Evolutionary conservation across 53 echinoderm and acorn worm species (phyloP).

Genomic region (Holothuria leucospilota): DNA sequence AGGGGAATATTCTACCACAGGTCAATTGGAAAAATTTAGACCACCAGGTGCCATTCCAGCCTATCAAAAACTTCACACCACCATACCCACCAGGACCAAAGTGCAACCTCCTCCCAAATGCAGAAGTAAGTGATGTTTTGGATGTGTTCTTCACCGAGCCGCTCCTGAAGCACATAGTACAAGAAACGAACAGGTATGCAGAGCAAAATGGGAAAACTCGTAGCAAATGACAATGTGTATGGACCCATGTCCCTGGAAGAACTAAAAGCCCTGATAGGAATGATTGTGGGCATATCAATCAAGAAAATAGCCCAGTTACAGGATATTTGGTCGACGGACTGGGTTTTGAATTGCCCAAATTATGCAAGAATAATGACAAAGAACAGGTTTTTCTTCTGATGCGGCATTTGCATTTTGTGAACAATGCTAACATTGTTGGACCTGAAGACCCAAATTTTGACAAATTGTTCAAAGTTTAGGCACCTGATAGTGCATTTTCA

Average conservation of each 20-base stretch:
- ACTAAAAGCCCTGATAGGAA: conserved; percentile 14
- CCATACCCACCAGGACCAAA: background rate
- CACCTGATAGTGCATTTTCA: background rate
- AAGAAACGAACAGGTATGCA: conserved; percentile 13
- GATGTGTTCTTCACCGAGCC: conserved; percentile 7
- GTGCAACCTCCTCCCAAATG: too few relatives aligned
- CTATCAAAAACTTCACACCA: background rate
- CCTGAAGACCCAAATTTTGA: too few relatives aligned
- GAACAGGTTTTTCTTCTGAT: conserved; percentile 11
- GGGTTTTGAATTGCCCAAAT: conserved; percentile 22
- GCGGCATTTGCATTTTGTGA: conserved; percentile 21
- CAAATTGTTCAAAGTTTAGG: background rate
- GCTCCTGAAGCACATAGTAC: background rate
- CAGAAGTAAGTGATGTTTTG: conserved; percentile 4
- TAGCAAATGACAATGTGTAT: conserved; percentile 16
- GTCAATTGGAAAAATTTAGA: conserved; percentile 7
- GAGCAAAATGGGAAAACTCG: background rate
- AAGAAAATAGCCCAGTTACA: conserved; percentile 1
- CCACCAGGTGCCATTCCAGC: conserved; percentile 15
- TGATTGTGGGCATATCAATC: conserved; percentile 11
- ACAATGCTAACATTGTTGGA: conserved; percentile 7
- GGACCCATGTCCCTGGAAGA: background rate
- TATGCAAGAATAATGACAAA: conserved; percentile 11
- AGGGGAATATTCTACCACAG: conserved; percentile 1
- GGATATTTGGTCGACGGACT: conserved; percentile 11